A percentile compares a stretch with the other conserved stretches of the same genome.
Evolutionary conservation across 1,140 invertebrate species (phyloP).

Genomic region (Drosophila ambigua): DNA sequence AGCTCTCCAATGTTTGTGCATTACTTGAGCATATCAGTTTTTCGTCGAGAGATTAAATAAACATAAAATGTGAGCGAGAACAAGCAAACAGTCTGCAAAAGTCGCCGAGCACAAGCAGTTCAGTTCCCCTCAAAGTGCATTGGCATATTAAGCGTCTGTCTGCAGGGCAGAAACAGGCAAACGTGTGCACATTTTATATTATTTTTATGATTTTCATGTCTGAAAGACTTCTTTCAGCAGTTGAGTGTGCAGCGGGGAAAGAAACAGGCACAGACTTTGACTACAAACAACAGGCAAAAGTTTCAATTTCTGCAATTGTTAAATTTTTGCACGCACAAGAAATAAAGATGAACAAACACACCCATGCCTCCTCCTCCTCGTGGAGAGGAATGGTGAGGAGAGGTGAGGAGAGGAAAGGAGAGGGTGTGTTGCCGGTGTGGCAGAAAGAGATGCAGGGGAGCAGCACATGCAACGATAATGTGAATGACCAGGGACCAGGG

Average conservation of each 20-base stretch:
- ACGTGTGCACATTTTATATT: constrained; percentile 72
- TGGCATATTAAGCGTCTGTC: constrained; percentile 68
- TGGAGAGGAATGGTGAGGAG: background rate
- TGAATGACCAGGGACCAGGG: constrained; percentile 64
- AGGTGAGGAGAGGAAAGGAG: background rate
- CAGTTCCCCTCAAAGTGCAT: constrained; percentile 50
- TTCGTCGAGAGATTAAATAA: constrained; percentile 43
- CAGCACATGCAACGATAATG: constrained; percentile 63
- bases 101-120: too few species aligned
- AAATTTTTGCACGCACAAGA: constrained; percentile 79
- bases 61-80: constrained; percentile 25
- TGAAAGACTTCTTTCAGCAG: constrained; percentile 46
- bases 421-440: too few species aligned
- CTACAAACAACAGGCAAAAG: constrained; percentile 59
- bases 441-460: background rate
- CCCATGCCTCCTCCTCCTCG: too few species aligned
- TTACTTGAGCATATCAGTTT: constrained; percentile 52
- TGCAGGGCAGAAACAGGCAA: constrained; percentile 32
- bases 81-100: background rate
- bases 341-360: constrained; percentile 70
- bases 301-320: constrained; percentile 80
- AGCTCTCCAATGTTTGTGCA: constrained; percentile 26
- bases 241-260: constrained; percentile 9
- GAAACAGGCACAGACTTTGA: constrained; percentile 27
- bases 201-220: constrained; percentile 64